A percentile compares a stretch with the other conserved stretches of the same genome.
These are phyloP conservation scores for Oryzias curvinotus DNA, from an alignment of 2,113 vertebrate species.

Conservation along the genomic window DNA sequence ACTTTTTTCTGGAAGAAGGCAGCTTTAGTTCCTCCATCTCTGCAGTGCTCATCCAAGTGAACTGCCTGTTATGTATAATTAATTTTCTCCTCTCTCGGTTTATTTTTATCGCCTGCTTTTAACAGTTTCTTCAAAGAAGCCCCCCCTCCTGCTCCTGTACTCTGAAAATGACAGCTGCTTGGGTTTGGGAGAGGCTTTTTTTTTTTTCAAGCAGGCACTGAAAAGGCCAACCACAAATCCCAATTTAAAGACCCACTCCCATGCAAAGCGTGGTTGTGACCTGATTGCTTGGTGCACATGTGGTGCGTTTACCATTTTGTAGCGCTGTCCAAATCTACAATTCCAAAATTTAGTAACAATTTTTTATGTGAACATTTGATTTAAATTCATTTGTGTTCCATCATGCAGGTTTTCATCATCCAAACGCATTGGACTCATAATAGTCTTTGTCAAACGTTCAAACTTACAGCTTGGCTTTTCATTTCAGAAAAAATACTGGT, in stretches of 20 bases:
- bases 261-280: no score
- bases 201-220: constrained; percentile 68
- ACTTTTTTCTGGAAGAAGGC: constrained; percentile 32
- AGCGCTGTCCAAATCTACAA: no score
- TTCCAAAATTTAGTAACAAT: no score
- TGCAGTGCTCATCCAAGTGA: constrained; percentile 63
- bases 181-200: constrained; percentile 58
- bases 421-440: no score
- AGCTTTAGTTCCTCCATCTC: constrained; percentile 57
- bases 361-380: no score
- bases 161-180: constrained; percentile 72
- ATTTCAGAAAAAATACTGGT: no score
- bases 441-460: no score
- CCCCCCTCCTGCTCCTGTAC: constrained; percentile 58
- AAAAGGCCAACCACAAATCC: constrained; percentile 70
- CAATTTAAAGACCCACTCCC: constrained; percentile 36
- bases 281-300: no score
- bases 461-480: no score
- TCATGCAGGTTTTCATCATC: no score
- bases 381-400: no score
- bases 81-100: constrained; percentile 72
- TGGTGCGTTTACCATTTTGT: no score
- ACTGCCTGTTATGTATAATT: constrained; percentile 78
- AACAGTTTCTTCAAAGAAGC: constrained; percentile 73
- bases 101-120: constrained; percentile 78